Base-by-base conservation (phyloP, 2,113 vertebrate genomes). In the Psilopogon haemacephalus region DNA sequence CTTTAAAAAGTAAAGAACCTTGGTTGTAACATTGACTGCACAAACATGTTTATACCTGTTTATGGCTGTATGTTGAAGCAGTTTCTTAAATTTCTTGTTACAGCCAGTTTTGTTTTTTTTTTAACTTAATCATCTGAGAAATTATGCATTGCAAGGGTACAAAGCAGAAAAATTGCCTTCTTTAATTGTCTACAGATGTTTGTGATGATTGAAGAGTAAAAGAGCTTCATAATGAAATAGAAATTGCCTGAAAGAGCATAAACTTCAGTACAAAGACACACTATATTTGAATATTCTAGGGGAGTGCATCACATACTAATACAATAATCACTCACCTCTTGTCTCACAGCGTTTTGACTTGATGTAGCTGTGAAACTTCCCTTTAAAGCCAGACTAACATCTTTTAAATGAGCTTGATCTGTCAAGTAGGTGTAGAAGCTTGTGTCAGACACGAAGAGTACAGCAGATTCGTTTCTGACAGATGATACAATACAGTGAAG, bases 401-500 rank as follows among this genome's bases (percentile, higher is more conserved):
- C 84, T 93, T 8, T 74, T 76, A 59, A 92, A 87, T 30, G 11
- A 1, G 8, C 92, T 95, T 94, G 89, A 89, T 94, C 64, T 95
- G 89, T 85, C 89, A 76, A 60, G 52, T 59, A 92, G 64, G 84
- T 95, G 84, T 68, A 89, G 92, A 60, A 94, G 46, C 67, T 87
- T 83, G 64, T 92, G 84, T 91, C 75, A 89, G 84, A 56, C 71
- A 27, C 6, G 32, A 79, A 78, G 83, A 84, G 77, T 58, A 86
- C 12, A 60, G 48, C 78, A 89, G 72, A 30, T 74, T 89, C 0
- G 0, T 24, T 85, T 91, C 84, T 80, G 68, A 77, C 78, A 87
- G 82, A 37, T 89, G 69, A 48, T 92, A 35, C 89, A 72, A 91
- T 52, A 24, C 21, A 68, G 52, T 28, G 89, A 48, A 94, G 65